phyloP scores from a whole-genome alignment of 2,888 invertebrate species.

The Buathra laborator region DNA sequence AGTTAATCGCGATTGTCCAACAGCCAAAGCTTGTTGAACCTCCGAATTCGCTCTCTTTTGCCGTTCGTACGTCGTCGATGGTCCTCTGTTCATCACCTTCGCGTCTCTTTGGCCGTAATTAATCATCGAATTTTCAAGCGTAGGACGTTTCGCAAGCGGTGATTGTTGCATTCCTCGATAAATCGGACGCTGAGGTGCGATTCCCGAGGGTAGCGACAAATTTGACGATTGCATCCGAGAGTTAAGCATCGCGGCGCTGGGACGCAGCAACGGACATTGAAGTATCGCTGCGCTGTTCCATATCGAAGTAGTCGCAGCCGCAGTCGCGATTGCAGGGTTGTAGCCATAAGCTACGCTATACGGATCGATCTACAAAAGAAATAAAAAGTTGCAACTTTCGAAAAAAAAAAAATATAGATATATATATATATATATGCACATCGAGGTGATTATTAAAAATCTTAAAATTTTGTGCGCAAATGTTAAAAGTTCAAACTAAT shows the following conservation, averaged over 20 bases:
- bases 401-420: background rate
- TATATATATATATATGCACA: too few relatives aligned
- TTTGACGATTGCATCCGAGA: conserved; percentile 30
- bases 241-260: conserved; percentile 55
- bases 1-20: conserved; percentile 38
- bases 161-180: conserved; percentile 39
- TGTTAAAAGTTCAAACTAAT: too few relatives aligned
- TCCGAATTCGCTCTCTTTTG: conserved; percentile 29
- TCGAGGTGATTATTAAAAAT: too few relatives aligned
- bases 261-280: conserved; percentile 67
- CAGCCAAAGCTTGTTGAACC: background rate
- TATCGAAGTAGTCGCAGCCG: conserved; percentile 74
- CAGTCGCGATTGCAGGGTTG: conserved; percentile 75
- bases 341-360: conserved; percentile 68
- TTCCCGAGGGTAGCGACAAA: conserved; percentile 29
- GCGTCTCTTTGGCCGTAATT: conserved; percentile 37
- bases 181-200: background rate
- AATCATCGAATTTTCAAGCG: background rate
- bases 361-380: conserved; percentile 69
- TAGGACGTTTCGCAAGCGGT: conserved; percentile 44
- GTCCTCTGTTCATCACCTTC: conserved; percentile 7
- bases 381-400: background rate
- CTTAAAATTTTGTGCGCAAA: too few relatives aligned
- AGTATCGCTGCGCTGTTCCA: conserved; percentile 69
- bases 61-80: conserved; percentile 31